Evolutionary conservation across 2,113 vertebrate species (phyloP).

Genomic region (Bujurquina vittata): DNA sequence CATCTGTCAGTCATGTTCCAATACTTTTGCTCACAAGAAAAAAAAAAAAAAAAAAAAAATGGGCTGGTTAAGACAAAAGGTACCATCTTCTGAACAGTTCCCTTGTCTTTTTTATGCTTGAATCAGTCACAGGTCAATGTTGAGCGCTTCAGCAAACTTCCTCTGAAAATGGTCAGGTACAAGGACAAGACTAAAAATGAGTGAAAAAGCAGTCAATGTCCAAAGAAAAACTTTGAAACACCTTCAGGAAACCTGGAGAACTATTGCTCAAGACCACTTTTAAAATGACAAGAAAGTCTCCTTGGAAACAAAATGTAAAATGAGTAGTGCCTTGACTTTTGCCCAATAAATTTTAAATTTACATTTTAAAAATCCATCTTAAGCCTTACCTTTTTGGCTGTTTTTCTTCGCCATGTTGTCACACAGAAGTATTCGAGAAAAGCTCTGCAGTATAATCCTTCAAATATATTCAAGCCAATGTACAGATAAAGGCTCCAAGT

Average conservation of each 20-base stretch:
- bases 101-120: neutral
- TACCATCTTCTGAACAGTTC: neutral
- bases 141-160: neutral
- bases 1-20: too few relatives aligned
- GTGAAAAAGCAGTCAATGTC: neutral
- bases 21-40: too few relatives aligned
- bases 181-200: neutral
- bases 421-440: slow-evolving; percentile 8
- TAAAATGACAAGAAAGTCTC: neutral
- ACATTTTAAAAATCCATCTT: neutral
- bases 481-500: neutral
- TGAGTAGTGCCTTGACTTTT: neutral
- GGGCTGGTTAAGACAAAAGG: too few relatives aligned
- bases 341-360: neutral
- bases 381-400: slow-evolving; percentile 72
- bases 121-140: neutral
- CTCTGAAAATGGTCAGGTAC: neutral
- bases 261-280: neutral
- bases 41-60: too few relatives aligned
- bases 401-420: slow-evolving; percentile 81
- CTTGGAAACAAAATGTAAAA: neutral
- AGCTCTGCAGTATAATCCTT: neutral
- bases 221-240: neutral
- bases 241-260: neutral
- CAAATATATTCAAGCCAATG: neutral